A percentile compares a stretch with the other conserved stretches of the same genome.
Evolutionary conservation across 2,888 invertebrate species (phyloP).

Genomic region (Hirtodrosophila alboralis): DNA sequence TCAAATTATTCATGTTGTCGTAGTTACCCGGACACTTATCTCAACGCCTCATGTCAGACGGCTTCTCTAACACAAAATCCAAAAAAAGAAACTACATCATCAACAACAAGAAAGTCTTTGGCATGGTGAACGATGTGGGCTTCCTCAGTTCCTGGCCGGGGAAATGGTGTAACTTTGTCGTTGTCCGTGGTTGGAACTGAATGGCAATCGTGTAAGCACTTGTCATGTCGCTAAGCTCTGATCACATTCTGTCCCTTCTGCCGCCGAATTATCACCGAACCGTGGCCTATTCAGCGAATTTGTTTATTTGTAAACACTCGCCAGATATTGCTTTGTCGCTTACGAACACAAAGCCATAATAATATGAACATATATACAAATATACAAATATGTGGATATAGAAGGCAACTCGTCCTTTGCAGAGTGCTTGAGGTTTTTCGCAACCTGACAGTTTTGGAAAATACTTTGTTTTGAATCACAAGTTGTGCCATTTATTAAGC

Average conservation of each 20-base stretch:
- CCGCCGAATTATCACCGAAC: no score
- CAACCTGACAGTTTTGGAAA: slow-evolving; percentile 55
- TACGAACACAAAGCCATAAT: slow-evolving; percentile 19
- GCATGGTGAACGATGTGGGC: slow-evolving; percentile 15
- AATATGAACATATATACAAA: slow-evolving; percentile 13
- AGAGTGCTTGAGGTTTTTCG: slow-evolving; percentile 18
- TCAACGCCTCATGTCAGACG: slow-evolving; percentile 37
- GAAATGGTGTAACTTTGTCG: slow-evolving; percentile 41
- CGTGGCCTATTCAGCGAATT: slow-evolving; percentile 13
- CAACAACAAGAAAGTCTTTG: slow-evolving; percentile 4
- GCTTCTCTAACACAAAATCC: slow-evolving; percentile 11
- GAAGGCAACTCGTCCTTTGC: slow-evolving; percentile 15
- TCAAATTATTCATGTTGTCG: slow-evolving; percentile 45
- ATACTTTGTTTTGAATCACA: slow-evolving; percentile 71
- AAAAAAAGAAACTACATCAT: slow-evolving; percentile 11
- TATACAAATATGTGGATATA: not conserved
- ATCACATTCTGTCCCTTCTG: slow-evolving; percentile 15
- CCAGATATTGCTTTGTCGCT: slow-evolving; percentile 46
- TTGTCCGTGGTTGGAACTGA: slow-evolving; percentile 30
- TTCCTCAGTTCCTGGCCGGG: slow-evolving; percentile 14
- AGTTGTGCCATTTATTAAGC: slow-evolving; percentile 70
- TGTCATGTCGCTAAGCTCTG: slow-evolving; percentile 69
- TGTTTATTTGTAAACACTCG: slow-evolving; percentile 75
- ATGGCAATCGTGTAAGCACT: slow-evolving; percentile 73
- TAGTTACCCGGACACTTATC: slow-evolving; percentile 49